These are phyloP conservation scores for Oophaga sylvatica DNA, from an alignment of 2,797 vertebrate genomes.

Conservation along the genomic window DNA sequence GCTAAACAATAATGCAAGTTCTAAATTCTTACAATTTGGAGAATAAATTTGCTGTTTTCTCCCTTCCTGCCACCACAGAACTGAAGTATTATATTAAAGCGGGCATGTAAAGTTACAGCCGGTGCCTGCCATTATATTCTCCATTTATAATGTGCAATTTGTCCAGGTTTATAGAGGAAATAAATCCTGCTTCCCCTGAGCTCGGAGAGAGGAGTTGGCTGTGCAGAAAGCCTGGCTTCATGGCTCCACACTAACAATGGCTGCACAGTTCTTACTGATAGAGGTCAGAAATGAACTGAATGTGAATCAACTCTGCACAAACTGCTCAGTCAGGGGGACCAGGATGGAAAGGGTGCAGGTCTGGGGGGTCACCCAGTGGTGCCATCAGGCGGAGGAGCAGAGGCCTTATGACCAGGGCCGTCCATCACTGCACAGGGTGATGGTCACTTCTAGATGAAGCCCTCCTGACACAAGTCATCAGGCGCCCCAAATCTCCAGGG, in stretches of 20 bases:
- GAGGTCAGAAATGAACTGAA: conserved; percentile 83
- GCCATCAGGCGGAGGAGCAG: not conserved
- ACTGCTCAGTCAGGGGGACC: conserved; percentile 25
- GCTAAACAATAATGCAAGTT: not conserved
- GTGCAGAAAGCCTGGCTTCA: not conserved
- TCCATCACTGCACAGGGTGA: not conserved
- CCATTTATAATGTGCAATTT: conserved; percentile 41
- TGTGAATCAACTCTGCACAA: conserved; percentile 70
- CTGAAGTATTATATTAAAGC: not conserved
- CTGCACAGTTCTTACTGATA: conserved; percentile 77
- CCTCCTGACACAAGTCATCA: not conserved
- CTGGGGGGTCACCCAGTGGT: not conserved
- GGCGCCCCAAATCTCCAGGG: not conserved
- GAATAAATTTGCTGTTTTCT: not conserved
- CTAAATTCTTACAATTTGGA: conserved; percentile 5
- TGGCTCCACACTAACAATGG: conserved; percentile 60
- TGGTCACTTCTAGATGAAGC: not conserved
- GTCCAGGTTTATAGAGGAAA: conserved; percentile 24
- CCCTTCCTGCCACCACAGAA: not conserved
- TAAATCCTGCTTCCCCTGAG: conserved; percentile 15
- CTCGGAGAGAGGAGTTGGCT: not conserved
- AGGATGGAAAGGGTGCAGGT: not conserved
- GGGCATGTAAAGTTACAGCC: not conserved
- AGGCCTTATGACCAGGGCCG: not conserved
- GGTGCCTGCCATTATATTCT: not conserved